Evolutionary conservation across 2,888 invertebrate genomes (phyloP), one percentile per base, ranked within the genome.

Genomic region (Conus canariensis): DNA sequence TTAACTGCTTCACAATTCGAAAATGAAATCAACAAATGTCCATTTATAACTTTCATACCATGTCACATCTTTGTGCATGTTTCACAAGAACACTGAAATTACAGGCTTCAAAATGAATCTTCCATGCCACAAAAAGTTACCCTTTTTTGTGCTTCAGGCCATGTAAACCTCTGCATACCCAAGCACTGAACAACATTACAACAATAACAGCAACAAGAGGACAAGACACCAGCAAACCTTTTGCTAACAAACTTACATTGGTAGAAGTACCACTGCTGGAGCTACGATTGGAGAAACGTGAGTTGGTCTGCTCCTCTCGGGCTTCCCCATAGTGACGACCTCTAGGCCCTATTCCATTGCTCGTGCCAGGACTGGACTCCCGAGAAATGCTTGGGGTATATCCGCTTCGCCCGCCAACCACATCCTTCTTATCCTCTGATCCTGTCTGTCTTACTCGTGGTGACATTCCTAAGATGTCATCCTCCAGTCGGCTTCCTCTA

Each of bases 241-340:
- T 19, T 10, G 30, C n/a, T 4, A 67, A 87, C 45, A 7, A 70
- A 92, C 93, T 92, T 92, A 93, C 93, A 90, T 87, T 90, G 60
- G 85, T 90, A 82, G 94, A 93, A 82, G 93, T 91, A 30, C 93
- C 93, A 90, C 93, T 92, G 88, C 92, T 93, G 9, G 94, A 94
- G 91, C 93, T 93, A 80, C 93, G 87, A 58, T 93, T 92, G 88
- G 93, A 85, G 87, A 93, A 92, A 89, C 93, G 93, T 5, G 93
- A 88, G 16, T 88, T 88, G n/a, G 25, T 83, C 19, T 67, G 45
- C 45, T 83, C 90, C 22, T 88, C 91, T 22, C 45, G n/a, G n/a
- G 83, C 82, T 0, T 70, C 90, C 30, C 87, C 87, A 22, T 12
- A 25, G 59, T 59, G 60, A 0, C 80, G 64, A 4, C 58, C 87